Conservation (phyloP, 2,888 invertebrate species). For the Clanis bilineata region DNA sequence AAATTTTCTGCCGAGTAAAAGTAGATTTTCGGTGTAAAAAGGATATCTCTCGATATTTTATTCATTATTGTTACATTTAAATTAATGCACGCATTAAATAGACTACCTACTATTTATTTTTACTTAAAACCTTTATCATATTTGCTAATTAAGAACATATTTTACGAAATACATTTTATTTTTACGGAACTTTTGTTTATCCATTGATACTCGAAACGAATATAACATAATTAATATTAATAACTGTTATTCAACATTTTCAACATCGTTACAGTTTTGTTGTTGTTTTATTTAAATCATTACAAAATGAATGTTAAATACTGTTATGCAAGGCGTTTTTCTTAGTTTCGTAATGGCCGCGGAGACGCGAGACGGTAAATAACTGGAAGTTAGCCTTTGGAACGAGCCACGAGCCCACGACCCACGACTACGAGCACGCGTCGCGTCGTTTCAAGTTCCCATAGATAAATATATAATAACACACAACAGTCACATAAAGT, state of each 20-base stretch:
- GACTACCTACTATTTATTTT: too few species aligned
- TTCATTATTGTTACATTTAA: neutral
- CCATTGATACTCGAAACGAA: too few species aligned
- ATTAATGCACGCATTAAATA: neutral
- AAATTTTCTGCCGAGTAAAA: neutral
- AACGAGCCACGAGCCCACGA: too few species aligned
- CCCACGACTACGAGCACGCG: too few species aligned
- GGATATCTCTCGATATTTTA: neutral
- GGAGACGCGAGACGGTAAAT: slow-evolving; percentile 44
- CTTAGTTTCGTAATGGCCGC: slow-evolving; percentile 62
- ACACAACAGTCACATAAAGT: too few species aligned
- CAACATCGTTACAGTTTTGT: neutral
- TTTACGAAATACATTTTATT: too few species aligned
- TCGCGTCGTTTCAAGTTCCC: too few species aligned
- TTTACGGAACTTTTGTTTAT: too few species aligned
- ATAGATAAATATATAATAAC: too few species aligned
- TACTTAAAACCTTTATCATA: too few species aligned
- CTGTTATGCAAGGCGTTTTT: slow-evolving; percentile 62
- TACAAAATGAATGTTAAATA: neutral
- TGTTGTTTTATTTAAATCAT: neutral
- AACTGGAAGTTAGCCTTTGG: slow-evolving; percentile 56
- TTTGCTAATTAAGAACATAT: too few species aligned
- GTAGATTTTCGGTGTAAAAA: neutral
- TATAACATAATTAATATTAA: too few species aligned
- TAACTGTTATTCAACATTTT: neutral